phyloP scores from a whole-genome alignment of 2,888 invertebrate genomes.

The Tachina fera region DNA sequence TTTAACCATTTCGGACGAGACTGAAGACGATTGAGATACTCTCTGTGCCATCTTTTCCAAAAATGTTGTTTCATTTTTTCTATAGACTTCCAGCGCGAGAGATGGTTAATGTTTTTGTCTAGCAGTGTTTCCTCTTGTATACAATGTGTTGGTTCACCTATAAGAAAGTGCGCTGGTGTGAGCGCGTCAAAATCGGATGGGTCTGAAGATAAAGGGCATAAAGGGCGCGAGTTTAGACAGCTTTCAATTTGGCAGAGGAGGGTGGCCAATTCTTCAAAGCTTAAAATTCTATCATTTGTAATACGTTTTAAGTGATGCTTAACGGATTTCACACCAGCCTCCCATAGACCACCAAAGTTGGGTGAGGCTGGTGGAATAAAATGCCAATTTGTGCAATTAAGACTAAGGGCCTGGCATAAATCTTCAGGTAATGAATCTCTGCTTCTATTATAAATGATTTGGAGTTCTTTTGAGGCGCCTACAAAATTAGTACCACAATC shows the following conservation, averaged over 20 bases:
- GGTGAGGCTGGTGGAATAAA: slow-evolving; percentile 29
- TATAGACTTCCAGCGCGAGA: too few relatives aligned
- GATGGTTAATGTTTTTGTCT: too few relatives aligned
- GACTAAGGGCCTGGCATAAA: neutral
- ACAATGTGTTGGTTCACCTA: slow-evolving; percentile 18
- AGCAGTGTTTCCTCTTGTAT: too few relatives aligned
- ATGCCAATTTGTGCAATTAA: slow-evolving; percentile 10
- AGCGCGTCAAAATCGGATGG: slow-evolving; percentile 36
- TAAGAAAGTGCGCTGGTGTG: slow-evolving; percentile 41
- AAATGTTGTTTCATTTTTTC: too few relatives aligned
- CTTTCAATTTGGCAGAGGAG: slow-evolving; percentile 45
- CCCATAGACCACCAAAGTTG: slow-evolving; percentile 20
- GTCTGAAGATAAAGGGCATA: slow-evolving; percentile 48
- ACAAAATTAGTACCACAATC: neutral
- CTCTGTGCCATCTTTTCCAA: too few relatives aligned
- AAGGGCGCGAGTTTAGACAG: slow-evolving; percentile 41
- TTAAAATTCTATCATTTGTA: slow-evolving; percentile 17
- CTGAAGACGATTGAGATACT: too few relatives aligned
- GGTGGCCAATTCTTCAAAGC: slow-evolving; percentile 42
- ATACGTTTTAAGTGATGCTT: slow-evolving; percentile 14
- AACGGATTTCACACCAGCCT: neutral
- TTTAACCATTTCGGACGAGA: too few relatives aligned
- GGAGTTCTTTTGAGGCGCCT: slow-evolving; percentile 42
- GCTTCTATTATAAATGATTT: slow-evolving; percentile 1
- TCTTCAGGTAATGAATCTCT: slow-evolving; percentile 12